Evolutionary conservation across 2,888 invertebrate genomes (phyloP).

Genomic region (Cephus sareptanus): DNA sequence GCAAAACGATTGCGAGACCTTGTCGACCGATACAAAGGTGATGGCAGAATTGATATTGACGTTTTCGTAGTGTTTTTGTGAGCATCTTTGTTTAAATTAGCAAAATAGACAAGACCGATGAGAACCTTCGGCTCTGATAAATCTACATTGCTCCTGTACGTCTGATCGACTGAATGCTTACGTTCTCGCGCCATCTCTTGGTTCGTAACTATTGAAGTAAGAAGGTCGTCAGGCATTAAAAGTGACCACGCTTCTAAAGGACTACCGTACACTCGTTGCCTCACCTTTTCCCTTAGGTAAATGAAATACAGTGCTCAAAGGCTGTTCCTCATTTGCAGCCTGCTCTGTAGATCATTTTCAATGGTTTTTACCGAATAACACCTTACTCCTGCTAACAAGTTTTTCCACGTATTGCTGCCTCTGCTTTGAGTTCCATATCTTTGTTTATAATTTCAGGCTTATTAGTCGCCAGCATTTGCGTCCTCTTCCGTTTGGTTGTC

Average conservation of each 20-base stretch:
- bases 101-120: constrained; percentile 12
- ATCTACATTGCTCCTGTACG: constrained; percentile 3
- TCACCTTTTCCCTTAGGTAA: no score
- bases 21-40: no score
- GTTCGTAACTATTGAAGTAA: background rate
- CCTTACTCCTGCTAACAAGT: background rate
- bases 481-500: background rate
- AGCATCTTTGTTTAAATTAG: constrained; percentile 1
- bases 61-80: background rate
- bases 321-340: no score
- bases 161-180: background rate
- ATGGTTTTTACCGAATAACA: background rate
- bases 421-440: background rate
- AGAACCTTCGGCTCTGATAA: constrained; percentile 12
- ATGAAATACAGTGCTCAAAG: no score
- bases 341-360: background rate
- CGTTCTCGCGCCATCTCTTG: background rate
- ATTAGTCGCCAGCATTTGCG: background rate
- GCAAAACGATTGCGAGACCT: no score
- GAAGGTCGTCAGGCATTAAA: background rate
- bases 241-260: background rate
- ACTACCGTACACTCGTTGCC: no score
- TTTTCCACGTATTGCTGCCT: background rate
- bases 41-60: no score
- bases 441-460: background rate